Conservation (phyloP, 2,888 invertebrate species). For the Muschampia plurimacula region DNA sequence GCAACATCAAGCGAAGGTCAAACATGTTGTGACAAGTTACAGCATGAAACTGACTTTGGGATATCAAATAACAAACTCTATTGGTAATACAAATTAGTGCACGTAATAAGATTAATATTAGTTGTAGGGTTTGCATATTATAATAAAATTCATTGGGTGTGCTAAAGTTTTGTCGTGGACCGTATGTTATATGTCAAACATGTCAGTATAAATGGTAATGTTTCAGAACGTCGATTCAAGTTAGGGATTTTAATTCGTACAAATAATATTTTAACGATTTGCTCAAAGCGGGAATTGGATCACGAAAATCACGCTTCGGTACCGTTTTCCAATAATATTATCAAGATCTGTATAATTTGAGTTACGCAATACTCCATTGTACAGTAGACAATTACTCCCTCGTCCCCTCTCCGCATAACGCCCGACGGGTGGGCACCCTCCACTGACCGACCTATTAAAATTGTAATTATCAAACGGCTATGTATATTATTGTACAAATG, state of each 20-base stretch:
- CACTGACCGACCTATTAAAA: slow-evolving; percentile 80
- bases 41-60: no score
- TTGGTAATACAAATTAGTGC: no score
- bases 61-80: no score
- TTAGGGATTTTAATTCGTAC: background rate
- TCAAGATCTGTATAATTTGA: slow-evolving; percentile 68
- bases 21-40: slow-evolving; percentile 3
- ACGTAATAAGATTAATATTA: no score
- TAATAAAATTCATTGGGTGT: no score
- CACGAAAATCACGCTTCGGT: slow-evolving; percentile 50
- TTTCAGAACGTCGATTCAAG: background rate
- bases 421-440: slow-evolving; percentile 42
- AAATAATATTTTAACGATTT: slow-evolving; percentile 32
- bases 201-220: background rate
- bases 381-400: slow-evolving; percentile 56
- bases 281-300: slow-evolving; percentile 40
- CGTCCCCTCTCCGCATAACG: slow-evolving; percentile 47
- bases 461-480: slow-evolving; percentile 76
- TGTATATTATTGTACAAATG: slow-evolving; percentile 73
- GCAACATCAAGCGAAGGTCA: background rate
- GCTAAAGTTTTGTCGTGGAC: no score
- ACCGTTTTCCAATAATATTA: slow-evolving; percentile 51
- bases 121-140: no score
- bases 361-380: slow-evolving; percentile 67
- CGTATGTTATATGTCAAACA: no score